phyloP scores from a whole-genome alignment of 37 sponge, comb jelly and placozoan species.

The Spongilla lacustris region DNA sequence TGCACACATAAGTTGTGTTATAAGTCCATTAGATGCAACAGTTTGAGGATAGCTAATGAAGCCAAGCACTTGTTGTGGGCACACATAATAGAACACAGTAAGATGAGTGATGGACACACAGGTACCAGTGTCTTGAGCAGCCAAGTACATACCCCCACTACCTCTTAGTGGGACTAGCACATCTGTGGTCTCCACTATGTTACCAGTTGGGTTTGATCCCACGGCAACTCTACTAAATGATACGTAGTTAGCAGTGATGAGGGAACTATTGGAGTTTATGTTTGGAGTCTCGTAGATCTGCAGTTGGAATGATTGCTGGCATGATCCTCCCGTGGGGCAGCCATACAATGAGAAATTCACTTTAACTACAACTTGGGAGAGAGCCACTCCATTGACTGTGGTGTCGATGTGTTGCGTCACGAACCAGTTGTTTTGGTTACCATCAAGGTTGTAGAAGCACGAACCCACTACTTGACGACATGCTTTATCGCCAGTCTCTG shows the following conservation, averaged over 20 bases:
- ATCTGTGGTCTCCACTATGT: background rate
- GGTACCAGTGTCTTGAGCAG: constrained; percentile 25
- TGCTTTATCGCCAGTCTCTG: background rate
- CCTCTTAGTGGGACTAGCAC: background rate
- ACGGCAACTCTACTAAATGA: background rate
- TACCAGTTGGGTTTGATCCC: background rate
- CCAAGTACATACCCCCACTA: constrained; percentile 35
- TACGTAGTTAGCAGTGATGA: constrained; percentile 10
- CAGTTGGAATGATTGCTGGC: background rate
- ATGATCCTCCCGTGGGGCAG: background rate
- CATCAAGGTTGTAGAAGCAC: constrained; percentile 2
- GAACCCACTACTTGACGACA: constrained; percentile 3
- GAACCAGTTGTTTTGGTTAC: constrained; percentile 43
- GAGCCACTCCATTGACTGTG: constrained; percentile 10
- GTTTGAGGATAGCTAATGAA: no score
- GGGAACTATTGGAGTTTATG: background rate
- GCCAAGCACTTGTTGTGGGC: no score
- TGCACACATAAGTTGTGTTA: no score
- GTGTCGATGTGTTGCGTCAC: constrained; percentile 43
- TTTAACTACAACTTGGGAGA: constrained; percentile 25
- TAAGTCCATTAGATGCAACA: no score
- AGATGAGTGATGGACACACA: constrained; percentile 32
- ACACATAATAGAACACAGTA: constrained; percentile 56
- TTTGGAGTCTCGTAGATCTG: constrained; percentile 21
- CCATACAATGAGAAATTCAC: background rate